phyloP scores from a whole-genome alignment of 2,888 invertebrate species.

The Nomada lathburiana region DNA sequence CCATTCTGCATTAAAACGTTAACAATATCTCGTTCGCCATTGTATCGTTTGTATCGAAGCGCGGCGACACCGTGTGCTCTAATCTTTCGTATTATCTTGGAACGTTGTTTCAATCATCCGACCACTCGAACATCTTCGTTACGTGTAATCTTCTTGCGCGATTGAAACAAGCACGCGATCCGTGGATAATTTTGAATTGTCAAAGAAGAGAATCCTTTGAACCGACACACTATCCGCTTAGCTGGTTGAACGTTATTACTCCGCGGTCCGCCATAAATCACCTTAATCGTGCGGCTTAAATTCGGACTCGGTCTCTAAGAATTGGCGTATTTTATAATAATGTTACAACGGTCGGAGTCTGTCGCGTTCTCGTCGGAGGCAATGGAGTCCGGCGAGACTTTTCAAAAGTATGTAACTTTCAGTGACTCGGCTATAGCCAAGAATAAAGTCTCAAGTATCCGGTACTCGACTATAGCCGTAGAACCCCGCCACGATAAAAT shows the following conservation, averaged over 20 bases:
- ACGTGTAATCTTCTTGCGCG: background rate
- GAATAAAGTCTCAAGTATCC: conserved; percentile 62
- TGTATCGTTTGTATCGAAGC: background rate
- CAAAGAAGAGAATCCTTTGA: background rate
- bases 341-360: conserved; percentile 27
- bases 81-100: background rate
- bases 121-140: background rate
- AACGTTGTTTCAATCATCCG: background rate
- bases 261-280: background rate
- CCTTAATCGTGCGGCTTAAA: conserved; percentile 1
- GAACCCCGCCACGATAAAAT: conserved; percentile 56
- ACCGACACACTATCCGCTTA: background rate
- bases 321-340: conserved; percentile 28
- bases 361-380: conserved; percentile 18
- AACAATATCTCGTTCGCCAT: background rate
- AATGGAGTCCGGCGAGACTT: conserved; percentile 48
- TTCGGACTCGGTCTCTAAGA: background rate
- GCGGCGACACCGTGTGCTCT: background rate
- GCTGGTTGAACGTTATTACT: background rate
- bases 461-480: conserved; percentile 40
- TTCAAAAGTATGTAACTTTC: conserved; percentile 57
- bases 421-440: conserved; percentile 35
- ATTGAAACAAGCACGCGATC: background rate
- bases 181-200: background rate
- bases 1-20: background rate